Base-by-base conservation (phyloP, 2,113 vertebrate genomes). In the Psettodes erumei region DNA sequence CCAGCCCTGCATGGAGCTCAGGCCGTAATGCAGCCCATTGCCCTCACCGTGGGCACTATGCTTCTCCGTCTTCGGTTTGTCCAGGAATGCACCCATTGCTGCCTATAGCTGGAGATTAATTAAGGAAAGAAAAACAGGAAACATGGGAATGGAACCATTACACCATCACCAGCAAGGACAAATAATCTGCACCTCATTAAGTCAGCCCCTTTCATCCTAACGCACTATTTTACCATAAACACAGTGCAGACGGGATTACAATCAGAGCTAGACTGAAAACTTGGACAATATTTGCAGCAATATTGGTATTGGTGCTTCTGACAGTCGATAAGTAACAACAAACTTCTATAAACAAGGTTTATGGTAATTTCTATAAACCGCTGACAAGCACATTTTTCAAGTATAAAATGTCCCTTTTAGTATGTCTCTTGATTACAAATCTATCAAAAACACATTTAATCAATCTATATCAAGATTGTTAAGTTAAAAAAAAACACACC, bases 1-100 rank as follows among this genome's bases (percentile, higher is more conserved):
- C 98, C 98, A 99, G 71, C 98, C 98, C 93, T 99, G 98, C 98
- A 99, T 99, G 91, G 97, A 99, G 95, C 98, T 99, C 86, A 99
- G 95, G 91, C 97, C 97, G 0, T 96, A 99, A 75, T 93, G 95
- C 83, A 99, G 94, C 69, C 96, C 96, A 63, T 99, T 99, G 77
- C 98, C 98, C 71, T 96, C 94, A 72, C 98, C 98, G 3, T 98
- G 98, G 89, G 96, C 96, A 76, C 96, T 98, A 83, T 98, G 98
- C 85, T 99, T 99, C 87, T 99, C 98, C 18, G 98, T 99, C 95
- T 99, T 99, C 91, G 98, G 98, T 93, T 99, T 99, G 94, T 99
- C 98, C 95, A 99, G 95, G 95, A 99, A 99, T 83, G 98, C 98
- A 94, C 98, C 98, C 98, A 99, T 99, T 88, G 83, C 95, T 97